These are phyloP conservation scores for Oxyteleia sp. DNA, from an alignment of 2,888 invertebrate genomes.

Conservation along the genomic window DNA sequence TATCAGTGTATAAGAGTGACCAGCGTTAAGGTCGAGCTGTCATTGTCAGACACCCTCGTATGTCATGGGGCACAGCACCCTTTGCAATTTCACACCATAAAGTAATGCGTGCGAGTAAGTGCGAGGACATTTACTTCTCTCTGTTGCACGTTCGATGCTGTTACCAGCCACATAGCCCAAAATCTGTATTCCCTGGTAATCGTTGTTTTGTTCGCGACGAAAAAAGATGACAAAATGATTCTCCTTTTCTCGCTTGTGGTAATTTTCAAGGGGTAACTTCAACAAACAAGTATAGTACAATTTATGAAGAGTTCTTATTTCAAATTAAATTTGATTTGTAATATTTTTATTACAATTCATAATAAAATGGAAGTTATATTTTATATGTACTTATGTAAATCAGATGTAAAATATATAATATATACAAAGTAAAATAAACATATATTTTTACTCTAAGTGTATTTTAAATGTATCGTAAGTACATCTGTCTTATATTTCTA, in stretches of 20 bases:
- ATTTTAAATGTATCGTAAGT: too few relatives aligned
- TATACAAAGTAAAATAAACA: too few relatives aligned
- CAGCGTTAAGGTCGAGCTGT: slow-evolving; percentile 85
- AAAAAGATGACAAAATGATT: slow-evolving; percentile 17
- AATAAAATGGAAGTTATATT: too few relatives aligned
- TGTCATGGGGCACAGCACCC: slow-evolving; percentile 79
- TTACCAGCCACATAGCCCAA: slow-evolving; percentile 38
- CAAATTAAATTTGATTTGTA: too few relatives aligned
- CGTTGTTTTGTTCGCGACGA: slow-evolving; percentile 17
- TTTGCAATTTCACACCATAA: slow-evolving; percentile 68
- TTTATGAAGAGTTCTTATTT: too few relatives aligned
- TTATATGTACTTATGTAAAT: too few relatives aligned
- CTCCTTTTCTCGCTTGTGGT: neutral
- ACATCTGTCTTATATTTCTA: too few relatives aligned
- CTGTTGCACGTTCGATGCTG: slow-evolving; percentile 12
- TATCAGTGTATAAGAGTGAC: slow-evolving; percentile 86
- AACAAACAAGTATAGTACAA: too few relatives aligned
- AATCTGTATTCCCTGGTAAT: slow-evolving; percentile 46
- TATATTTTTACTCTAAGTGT: too few relatives aligned
- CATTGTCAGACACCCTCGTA: slow-evolving; percentile 86
- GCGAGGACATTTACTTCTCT: slow-evolving; percentile 49
- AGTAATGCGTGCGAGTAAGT: slow-evolving; percentile 70
- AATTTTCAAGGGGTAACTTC: neutral
- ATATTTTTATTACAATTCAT: too few relatives aligned
- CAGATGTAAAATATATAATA: too few relatives aligned